Base-by-base conservation (phyloP, 2,797 vertebrate species). In the Anisognathus igniventris region DNA sequence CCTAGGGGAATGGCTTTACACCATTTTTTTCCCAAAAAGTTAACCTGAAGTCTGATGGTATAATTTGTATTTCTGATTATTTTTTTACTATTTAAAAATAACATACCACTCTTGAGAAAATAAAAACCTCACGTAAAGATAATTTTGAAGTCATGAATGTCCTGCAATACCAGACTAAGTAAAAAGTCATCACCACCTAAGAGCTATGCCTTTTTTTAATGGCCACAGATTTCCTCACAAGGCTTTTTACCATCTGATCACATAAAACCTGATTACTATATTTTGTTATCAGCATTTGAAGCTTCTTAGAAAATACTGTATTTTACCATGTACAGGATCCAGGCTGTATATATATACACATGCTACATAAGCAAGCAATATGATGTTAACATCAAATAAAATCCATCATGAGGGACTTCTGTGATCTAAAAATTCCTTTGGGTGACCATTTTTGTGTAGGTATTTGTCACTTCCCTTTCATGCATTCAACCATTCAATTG, bases 341-440 rank as follows among this genome's bases (percentile, higher is more conserved):
- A 12, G 8, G 18, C 60, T 5, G 18, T 33, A 56, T 27, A 44
- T 12, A 67, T 8, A 58, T 4, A 37, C 1, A 4, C 0, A 2
- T 21, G 27, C 11, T 74, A 65, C 2, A 40, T 33, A 79, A 54
- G 16, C 22, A 71, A 88, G 16, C 44, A 77, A 1, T 44, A 61
- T 0, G 0, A 70, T 25, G 65, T 14, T 10, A 68, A 28, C 3
- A 39, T 28, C 30, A 57, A 83, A 19, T n/a, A 53, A 27, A 40
- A 8, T 28, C 45, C 48, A 92, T 24, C 23, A 90, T 22, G 18
- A 42, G 17, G 18, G 10, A 51, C 30, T 71, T 80, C 18, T 28
- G 6, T 67, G 22, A 86, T 54, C 10, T 28, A 30, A 30, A 37
- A 71, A 33, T 28, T 47, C n/a, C 27, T 77, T 45, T 17, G 17